Evolutionary conservation across 1,140 invertebrate species (phyloP), one percentile per base, ranked within the genome.

Genomic region (Drosophila navojoa): DNA sequence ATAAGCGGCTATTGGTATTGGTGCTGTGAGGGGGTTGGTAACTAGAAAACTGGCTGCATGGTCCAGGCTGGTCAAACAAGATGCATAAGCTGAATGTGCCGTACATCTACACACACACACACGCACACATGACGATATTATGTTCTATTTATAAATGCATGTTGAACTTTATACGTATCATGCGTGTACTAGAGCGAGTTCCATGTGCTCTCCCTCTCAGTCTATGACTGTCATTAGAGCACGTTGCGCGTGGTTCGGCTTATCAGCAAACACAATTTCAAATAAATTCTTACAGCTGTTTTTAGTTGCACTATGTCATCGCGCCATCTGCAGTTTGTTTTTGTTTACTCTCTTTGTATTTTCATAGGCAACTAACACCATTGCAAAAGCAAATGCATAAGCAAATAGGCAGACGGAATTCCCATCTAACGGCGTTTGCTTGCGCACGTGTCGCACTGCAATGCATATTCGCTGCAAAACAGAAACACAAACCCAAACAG

Each of bases 111-210:
- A 57, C 29, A 32, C 55, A 60, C 61, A n/a, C 47, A 50, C 29
- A 49, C 15, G 19, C 6, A 50, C 45, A 5, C 15, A 38, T 13
- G 35, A 38, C 35, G 11, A 38, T 10, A 11, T 19, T 5, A 19
- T 19, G 15, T 9, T 42, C 66, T 69, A 69, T 69, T 61, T 45
- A 69, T 69, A 69, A 69, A 61, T 69, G 11, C 66, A 61, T 60
- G 49, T 16, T 67, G 64, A 59, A 52, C 54, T 57, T 13, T 49
- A 2, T 45, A 22, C 11, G 15, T 44, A n/a, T 13, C 40, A 42
- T 49, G 19, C 38, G n/a, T 50, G 4, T 16, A 22, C 19, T n/a
- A 15, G 29, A 13, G 22, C 2, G 29, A 1, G 16, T 2, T 38
- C 29, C n/a, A 16, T 35, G 6, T 13, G 13, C 32, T 58, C 38